Evolutionary conservation across 2,888 invertebrate species (phyloP).

Genomic region (Vanessa cardui): DNA sequence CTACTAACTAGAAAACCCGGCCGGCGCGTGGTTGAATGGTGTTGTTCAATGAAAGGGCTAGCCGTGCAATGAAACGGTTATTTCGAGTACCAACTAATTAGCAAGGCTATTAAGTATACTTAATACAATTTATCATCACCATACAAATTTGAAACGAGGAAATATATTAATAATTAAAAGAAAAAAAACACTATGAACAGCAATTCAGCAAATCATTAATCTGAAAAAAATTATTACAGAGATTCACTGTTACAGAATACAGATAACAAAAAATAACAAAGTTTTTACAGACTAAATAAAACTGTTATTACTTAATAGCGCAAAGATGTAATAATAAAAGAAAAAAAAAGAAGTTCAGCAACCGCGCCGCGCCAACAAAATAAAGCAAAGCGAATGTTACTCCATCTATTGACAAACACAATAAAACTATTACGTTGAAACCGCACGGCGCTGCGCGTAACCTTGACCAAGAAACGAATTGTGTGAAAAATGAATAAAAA

Average conservation of each 20-base stretch:
- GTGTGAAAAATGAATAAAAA: constrained; percentile 28
- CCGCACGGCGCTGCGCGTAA: constrained; percentile 44
- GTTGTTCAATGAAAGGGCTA: no score
- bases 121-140: no score
- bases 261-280: not conserved
- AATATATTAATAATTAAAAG: no score
- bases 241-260: no score
- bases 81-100: not conserved
- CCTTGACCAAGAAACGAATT: constrained; percentile 55
- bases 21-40: no score
- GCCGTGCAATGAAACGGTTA: no score
- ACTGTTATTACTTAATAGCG: constrained; percentile 8
- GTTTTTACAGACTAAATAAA: not conserved
- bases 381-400: constrained; percentile 43
- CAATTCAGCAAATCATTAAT: no score
- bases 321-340: constrained; percentile 2
- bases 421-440: constrained; percentile 43
- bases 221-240: no score
- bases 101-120: no score
- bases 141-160: no score
- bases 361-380: constrained; percentile 30
- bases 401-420: constrained; percentile 59
- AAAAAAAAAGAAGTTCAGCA: constrained; percentile 10
- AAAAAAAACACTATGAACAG: no score
- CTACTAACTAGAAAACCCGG: no score